Conservation (phyloP, 2,888 invertebrate genomes). For the Anticlea derivata region DNA sequence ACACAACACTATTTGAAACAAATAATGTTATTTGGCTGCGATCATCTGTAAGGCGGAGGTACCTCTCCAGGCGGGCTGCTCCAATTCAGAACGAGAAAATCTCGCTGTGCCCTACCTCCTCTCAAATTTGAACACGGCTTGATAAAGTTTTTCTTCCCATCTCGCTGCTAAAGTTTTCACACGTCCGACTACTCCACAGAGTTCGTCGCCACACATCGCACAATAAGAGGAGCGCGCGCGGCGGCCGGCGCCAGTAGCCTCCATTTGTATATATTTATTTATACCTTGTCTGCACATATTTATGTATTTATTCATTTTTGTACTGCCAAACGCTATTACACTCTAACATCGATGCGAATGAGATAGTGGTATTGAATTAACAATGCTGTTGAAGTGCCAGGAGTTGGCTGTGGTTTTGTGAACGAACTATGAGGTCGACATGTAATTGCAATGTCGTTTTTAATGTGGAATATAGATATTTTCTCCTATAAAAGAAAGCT, state of each 20-base stretch:
- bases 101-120: no score
- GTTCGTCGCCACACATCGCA: conserved; percentile 52
- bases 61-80: no score
- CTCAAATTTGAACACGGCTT: no score
- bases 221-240: conserved; percentile 74
- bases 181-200: conserved; percentile 42
- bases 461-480: no score
- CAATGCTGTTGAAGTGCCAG: background rate
- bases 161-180: no score
- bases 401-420: conserved; percentile 3
- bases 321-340: conserved; percentile 44
- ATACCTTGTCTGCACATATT: conserved; percentile 74
- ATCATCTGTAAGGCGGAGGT: no score
- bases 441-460: background rate
- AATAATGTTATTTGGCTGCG: no score
- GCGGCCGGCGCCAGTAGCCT: conserved; percentile 81
- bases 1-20: no score
- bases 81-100: no score
- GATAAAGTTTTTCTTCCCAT: no score
- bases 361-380: conserved; percentile 3
- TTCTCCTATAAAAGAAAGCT: no score
- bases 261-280: conserved; percentile 81
- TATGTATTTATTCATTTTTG: conserved; percentile 76
- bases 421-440: background rate
- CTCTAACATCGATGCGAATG: conserved; percentile 21